These are phyloP conservation scores for Agrilus cyanescens DNA, from an alignment of 2,888 invertebrate genomes.

Conservation along the genomic window DNA sequence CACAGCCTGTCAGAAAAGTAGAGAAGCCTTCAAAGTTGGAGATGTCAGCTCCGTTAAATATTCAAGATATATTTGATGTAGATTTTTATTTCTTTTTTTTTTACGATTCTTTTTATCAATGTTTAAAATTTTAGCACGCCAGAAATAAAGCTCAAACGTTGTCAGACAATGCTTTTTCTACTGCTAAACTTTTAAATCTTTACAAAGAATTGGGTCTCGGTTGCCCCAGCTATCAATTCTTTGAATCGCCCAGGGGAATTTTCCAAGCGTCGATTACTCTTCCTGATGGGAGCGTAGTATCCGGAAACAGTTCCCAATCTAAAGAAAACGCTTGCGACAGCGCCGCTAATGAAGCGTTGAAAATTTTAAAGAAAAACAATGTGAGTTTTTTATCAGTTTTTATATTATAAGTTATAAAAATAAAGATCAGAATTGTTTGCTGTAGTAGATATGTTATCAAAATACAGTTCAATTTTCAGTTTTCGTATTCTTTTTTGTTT, in stretches of 20 bases:
- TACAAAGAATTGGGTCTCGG: slow-evolving; percentile 35
- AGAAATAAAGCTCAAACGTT: slow-evolving; percentile 2
- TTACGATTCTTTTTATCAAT: no score
- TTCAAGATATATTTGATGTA: slow-evolving; percentile 17
- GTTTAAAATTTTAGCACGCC: slow-evolving; percentile 5
- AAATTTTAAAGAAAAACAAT: slow-evolving; percentile 17
- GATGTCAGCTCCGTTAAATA: slow-evolving; percentile 6
- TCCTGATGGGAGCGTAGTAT: slow-evolving; percentile 35
- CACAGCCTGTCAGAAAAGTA: neutral
- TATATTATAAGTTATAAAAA: slow-evolving; percentile 13
- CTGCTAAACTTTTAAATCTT: slow-evolving; percentile 33
- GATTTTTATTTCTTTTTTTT: slow-evolving; percentile 4
- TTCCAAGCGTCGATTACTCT: slow-evolving; percentile 37
- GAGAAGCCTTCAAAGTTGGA: neutral
- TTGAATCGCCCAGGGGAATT: slow-evolving; percentile 25
- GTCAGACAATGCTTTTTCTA: slow-evolving; percentile 7
- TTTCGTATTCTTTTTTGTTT: no score
- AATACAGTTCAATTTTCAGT: neutral
- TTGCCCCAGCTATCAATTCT: slow-evolving; percentile 38
- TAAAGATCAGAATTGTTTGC: slow-evolving; percentile 9
- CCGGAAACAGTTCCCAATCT: slow-evolving; percentile 35
- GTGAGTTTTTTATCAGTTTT: neutral
- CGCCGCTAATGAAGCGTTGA: slow-evolving; percentile 32
- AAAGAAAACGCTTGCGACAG: slow-evolving; percentile 39
- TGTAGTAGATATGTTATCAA: neutral